Conservation (phyloP, 2,113 vertebrate genomes). For the Strix aluco region DNA sequence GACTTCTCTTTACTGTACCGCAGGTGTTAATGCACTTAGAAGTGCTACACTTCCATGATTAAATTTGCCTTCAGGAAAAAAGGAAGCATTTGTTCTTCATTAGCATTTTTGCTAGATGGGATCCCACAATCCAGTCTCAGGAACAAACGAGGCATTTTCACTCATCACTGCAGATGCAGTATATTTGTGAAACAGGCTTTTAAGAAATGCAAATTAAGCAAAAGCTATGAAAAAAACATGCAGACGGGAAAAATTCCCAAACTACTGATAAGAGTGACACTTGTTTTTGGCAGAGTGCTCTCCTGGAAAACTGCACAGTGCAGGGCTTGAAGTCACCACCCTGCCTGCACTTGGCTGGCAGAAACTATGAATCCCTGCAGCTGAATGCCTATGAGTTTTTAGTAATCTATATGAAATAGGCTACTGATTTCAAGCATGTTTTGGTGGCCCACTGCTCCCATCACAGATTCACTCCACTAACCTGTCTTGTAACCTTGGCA, state of each 20-base stretch:
- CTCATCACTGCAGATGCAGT: not conserved
- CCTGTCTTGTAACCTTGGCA: not conserved
- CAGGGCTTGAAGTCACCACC: not conserved
- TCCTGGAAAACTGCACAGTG: not conserved
- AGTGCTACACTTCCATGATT: not conserved
- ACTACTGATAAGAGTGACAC: not conserved
- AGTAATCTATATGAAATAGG: not conserved
- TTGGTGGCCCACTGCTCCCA: not conserved
- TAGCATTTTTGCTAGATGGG: conserved; percentile 4
- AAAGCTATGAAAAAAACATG: not conserved
- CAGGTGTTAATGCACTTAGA: not conserved
- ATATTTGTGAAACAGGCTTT: not conserved
- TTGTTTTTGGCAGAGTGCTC: not conserved
- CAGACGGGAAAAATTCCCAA: not conserved
- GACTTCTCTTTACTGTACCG: not conserved
- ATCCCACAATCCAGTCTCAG: not conserved
- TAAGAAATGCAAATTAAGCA: conserved; percentile 1
- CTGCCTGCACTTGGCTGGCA: not conserved
- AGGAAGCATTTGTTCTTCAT: not conserved
- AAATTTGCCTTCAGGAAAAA: not conserved
- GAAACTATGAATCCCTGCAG: not conserved
- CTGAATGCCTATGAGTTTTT: not conserved
- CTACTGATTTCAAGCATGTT: not conserved
- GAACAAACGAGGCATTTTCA: not conserved
- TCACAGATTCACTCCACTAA: not conserved